A percentile compares a stretch with the other conserved stretches of the same genome.
These are phyloP conservation scores for Zelleria hepariella DNA, from an alignment of 2,888 invertebrate species.

Conservation along the genomic window DNA sequence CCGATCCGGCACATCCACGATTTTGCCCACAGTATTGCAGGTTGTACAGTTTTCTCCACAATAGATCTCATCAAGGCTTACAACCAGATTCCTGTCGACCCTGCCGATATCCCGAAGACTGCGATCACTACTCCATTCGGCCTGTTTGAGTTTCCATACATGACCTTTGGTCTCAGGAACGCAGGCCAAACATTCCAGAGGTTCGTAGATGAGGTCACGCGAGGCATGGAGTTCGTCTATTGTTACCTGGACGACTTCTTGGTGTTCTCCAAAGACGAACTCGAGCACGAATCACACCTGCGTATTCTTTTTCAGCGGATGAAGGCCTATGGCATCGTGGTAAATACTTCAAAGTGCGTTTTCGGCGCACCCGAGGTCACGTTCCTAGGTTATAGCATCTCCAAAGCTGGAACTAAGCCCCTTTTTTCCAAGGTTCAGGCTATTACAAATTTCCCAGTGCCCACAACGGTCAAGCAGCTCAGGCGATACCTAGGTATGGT, in stretches of 20 bases:
- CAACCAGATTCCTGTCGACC: conserved; percentile 29
- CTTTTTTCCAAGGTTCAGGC: conserved; percentile 19
- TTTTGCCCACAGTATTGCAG: conserved; percentile 22
- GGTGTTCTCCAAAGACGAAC: conserved; percentile 10
- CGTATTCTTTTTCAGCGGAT: conserved; percentile 15
- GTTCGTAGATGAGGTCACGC: conserved; percentile 23
- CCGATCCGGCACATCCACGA: conserved; percentile 31
- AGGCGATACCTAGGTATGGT: conserved; percentile 23
- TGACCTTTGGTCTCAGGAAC: conserved; percentile 34
- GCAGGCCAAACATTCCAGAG: conserved; percentile 36
- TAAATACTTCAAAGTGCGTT: conserved; percentile 21
- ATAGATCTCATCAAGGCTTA: conserved; percentile 33
- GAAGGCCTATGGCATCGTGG: conserved; percentile 18
- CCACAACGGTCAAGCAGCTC: conserved; percentile 5
- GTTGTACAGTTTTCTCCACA: conserved; percentile 22
- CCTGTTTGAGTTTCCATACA: no score
- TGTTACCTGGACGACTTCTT: conserved; percentile 30
- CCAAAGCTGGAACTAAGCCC: conserved; percentile 16
- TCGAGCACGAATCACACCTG: conserved; percentile 24
- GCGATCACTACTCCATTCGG: conserved; percentile 26
- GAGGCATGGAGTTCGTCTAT: conserved; percentile 13
- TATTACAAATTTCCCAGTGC: conserved; percentile 3
- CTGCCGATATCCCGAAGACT: conserved; percentile 27
- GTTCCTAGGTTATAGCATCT: conserved; percentile 19
- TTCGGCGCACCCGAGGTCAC: conserved; percentile 16